Evolutionary conservation across 2,113 vertebrate genomes (phyloP).

Genomic region (Centropus unirufus): DNA sequence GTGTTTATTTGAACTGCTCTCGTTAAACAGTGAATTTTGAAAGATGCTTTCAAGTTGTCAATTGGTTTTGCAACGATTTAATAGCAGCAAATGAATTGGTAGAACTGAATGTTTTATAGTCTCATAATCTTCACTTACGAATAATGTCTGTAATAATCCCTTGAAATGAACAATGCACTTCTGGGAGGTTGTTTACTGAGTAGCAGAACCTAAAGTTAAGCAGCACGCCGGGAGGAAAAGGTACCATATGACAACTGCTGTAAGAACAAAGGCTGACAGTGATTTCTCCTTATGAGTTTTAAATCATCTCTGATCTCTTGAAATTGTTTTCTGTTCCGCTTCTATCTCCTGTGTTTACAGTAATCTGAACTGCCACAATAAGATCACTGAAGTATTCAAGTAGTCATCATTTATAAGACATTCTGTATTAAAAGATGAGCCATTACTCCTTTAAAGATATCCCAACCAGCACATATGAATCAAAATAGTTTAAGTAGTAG

Average conservation of each 20-base stretch:
- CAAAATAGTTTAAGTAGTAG: conserved; percentile 57
- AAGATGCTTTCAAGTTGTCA: conserved; percentile 13
- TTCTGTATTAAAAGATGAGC: conserved; percentile 66
- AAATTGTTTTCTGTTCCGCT: conserved; percentile 66
- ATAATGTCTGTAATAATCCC: conserved; percentile 54
- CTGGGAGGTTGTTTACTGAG: conserved; percentile 66
- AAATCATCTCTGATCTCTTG: conserved; percentile 71
- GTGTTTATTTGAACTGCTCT: background rate
- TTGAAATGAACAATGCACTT: conserved; percentile 49
- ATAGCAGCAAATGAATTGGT: conserved; percentile 43
- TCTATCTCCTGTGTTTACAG: conserved; percentile 62
- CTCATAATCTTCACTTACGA: conserved; percentile 53
- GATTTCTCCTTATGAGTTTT: conserved; percentile 70
- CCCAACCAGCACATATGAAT: conserved; percentile 33
- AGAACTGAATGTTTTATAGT: conserved; percentile 8
- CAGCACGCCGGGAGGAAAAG: conserved; percentile 32
- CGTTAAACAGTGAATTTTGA: conserved; percentile 38
- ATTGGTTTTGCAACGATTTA: conserved; percentile 28
- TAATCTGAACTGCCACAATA: conserved; percentile 65
- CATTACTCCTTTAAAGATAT: conserved; percentile 61
- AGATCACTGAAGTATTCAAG: conserved; percentile 53
- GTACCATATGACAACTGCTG: background rate
- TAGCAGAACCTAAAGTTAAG: conserved; percentile 39
- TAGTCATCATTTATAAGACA: conserved; percentile 60
- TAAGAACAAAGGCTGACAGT: conserved; percentile 61